Conservation (phyloP, 2,113 vertebrate species). For the Peromyscus maniculatus region DNA sequence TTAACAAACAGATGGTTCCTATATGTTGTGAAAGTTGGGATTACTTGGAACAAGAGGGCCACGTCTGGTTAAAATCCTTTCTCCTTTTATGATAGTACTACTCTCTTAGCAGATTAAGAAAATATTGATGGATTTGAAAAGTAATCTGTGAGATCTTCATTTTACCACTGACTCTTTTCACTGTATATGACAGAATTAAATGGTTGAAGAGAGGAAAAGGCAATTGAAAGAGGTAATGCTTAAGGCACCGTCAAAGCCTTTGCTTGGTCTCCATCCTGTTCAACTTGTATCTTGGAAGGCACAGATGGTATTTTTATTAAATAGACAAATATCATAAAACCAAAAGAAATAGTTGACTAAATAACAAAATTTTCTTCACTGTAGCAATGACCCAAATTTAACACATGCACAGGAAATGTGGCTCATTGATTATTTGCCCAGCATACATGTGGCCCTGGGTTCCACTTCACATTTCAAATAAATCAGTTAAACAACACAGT, state of each 20-base stretch:
- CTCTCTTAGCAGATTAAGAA: not conserved
- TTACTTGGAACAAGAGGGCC: not conserved
- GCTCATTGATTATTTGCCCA: not conserved
- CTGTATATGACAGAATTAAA: not conserved
- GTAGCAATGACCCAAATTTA: not conserved
- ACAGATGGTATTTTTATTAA: not conserved
- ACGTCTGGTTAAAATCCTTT: not conserved
- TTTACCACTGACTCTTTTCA: not conserved
- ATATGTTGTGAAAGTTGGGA: not conserved
- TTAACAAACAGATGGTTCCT: not conserved
- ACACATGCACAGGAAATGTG: not conserved
- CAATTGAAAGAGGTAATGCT: not conserved
- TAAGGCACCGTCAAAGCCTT: not conserved
- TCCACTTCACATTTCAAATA: not conserved
- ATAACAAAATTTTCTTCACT: not conserved
- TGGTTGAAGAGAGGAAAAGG: not conserved
- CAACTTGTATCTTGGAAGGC: not conserved
- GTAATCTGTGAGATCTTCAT: not conserved
- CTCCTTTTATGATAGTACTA: not conserved
- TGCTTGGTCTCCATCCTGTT: not conserved
- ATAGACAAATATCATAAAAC: not conserved
- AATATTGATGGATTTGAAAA: not conserved
- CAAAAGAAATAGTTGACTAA: slow-evolving; percentile 2
- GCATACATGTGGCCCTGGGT: too few relatives aligned
- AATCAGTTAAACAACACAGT: not conserved